Base-by-base conservation (phyloP, 2,113 vertebrate species). In the Phylloscopus trochilus region DNA sequence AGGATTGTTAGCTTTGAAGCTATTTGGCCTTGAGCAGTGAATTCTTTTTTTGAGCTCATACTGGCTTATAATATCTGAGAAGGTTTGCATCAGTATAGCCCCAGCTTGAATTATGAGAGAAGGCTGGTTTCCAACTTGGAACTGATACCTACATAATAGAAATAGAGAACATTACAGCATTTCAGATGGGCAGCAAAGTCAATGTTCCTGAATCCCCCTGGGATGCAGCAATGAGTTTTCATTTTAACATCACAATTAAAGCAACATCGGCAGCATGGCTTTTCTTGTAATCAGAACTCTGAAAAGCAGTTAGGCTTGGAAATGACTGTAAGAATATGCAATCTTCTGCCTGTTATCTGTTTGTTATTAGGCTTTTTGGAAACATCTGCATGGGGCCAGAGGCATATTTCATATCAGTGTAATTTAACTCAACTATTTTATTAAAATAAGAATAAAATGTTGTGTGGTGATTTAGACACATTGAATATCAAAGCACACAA, bases 1-100 rank as follows among this genome's bases (percentile, higher is more conserved):
- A 98, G 99, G 97, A 99, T 99, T 98, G 98, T 98, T 98, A 98
- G 98, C 99, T 99, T 99, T 99, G 99, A 99, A 99, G 98, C 98
- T 99, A 98, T 99, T 98, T 99, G 98, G 98, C 98, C 99, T 99
- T 99, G 98, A 99, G 99, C 99, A 97, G 97, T 98, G 98, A 99
- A 99, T 99, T 98, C 98, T 98, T 99, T 98, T 99, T 98, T 97
- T 98, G 98, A 98, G 98, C 98, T 99, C 98, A 98, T 97, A 98
- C 98, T 98, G 98, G 98, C 98, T 99, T 98, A 97, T 98, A 98
- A 98, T 99, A 98, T 98, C 97, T 96, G 97, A 97, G 97, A 98
- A 98, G 97, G 96, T 96, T 97, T 97, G 97, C 97, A 97, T 97
- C 96, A 97, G 95, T 96, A 89, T 76, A 97, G 97, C 96, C 96